Base-by-base conservation (phyloP, 37 sponge, comb jelly and placozoan species). In the Spongia lamella region DNA sequence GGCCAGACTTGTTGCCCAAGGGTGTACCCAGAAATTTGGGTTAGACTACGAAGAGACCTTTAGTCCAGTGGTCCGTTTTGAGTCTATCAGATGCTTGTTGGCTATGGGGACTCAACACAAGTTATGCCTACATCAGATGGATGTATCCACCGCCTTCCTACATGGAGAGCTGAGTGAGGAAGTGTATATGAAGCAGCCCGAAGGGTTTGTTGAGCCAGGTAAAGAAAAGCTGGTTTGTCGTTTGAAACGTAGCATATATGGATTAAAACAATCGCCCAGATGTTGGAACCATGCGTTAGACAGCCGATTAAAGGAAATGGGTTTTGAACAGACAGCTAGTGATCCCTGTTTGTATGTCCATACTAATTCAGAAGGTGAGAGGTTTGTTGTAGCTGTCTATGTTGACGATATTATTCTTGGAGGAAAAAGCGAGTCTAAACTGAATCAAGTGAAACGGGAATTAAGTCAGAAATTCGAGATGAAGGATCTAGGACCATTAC, bases 201-300 rank as follows among this genome's bases (percentile, higher is more conserved):
- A 52, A 5, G 62, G 63, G 36, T 43, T 43, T 43, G 47, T 43
- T 5, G 47, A 43, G 47, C 9, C 47, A 43, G 47, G 47, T 9
- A 5, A 47, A 43, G 70, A 68, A 37, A 15, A 59, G 2, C 30
- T 74, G 39, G 40, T 74, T 3, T 58, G 58, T 16, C 36, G 55
- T 34, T 39, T 60, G 35, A 36, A 73, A 15, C 29, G 61, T 1
- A 72, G 65, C 39, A 61, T 61, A 29, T 82, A 63, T 35, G 75
- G 83, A 14, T 52, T 76, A 61, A 83, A 83, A 60, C 76, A 83
- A 65, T 66, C 67, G 15, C 66, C 66, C 30, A n/a, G 57, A 3
- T 73, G 83, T 34, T 64, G 66, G 83, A 82, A 82, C 53, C 56
- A 51, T 53, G 57, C 59, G 9, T 40, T 82, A 20, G 66, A 73